Conservation (phyloP, 2,113 vertebrate species). For the Alces alces region DNA sequence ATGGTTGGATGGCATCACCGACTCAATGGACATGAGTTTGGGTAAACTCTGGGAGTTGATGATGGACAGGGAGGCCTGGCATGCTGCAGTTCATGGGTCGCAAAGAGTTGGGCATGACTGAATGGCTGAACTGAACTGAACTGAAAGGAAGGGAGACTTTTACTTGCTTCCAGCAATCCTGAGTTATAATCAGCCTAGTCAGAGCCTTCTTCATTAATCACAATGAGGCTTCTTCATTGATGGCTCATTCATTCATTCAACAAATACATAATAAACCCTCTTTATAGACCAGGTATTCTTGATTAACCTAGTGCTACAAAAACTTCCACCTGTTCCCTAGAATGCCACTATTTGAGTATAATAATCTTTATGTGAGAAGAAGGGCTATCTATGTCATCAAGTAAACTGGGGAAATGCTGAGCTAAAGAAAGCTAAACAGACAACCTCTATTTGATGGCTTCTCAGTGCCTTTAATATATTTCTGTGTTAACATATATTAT, state of each 20-base stretch:
- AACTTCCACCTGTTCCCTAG: background rate
- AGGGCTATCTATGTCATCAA: background rate
- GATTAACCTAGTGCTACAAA: background rate
- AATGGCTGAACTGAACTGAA: background rate
- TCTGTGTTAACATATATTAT: background rate
- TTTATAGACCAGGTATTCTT: background rate
- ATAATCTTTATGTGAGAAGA: background rate
- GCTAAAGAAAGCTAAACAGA: background rate
- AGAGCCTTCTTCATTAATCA: background rate
- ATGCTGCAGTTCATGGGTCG: fast-evolving
- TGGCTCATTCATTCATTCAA: background rate
- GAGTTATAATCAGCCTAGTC: background rate
- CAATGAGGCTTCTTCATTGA: background rate
- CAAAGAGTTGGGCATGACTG: background rate
- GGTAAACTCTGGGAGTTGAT: background rate
- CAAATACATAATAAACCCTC: background rate
- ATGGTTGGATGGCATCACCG: background rate
- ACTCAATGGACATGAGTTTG: background rate
- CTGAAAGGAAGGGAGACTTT: background rate
- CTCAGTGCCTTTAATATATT: background rate
- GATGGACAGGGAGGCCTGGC: background rate
- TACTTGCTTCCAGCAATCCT: background rate
- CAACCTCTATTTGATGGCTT: background rate
- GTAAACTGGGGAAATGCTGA: background rate
- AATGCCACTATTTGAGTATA: background rate